Conservation (phyloP, 2,888 invertebrate genomes). For the Incurvaria masculella region DNA sequence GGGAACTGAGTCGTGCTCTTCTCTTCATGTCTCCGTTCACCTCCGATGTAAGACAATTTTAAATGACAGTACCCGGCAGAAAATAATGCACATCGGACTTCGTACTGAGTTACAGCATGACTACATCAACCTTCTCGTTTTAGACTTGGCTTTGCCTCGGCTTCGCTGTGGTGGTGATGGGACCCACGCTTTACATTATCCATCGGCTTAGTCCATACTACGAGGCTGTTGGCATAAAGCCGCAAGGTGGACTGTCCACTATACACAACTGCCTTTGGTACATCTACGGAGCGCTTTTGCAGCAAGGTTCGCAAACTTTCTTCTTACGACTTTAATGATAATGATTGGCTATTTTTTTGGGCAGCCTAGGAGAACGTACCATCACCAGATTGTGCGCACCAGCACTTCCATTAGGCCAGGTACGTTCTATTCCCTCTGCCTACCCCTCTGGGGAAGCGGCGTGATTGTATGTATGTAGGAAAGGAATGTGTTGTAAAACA, state of each 20-base stretch:
- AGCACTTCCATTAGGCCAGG: too few species aligned
- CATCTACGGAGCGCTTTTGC: slow-evolving; percentile 84
- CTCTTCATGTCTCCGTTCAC: slow-evolving; percentile 83
- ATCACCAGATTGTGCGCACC: too few species aligned
- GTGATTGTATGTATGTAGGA: too few species aligned
- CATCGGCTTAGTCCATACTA: slow-evolving; percentile 73
- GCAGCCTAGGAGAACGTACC: too few species aligned
- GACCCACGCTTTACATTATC: slow-evolving; percentile 71
- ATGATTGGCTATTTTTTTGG: too few species aligned
- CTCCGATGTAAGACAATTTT: slow-evolving; percentile 50
- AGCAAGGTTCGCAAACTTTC: too few species aligned
- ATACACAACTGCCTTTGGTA: slow-evolving; percentile 82
- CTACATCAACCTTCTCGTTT: slow-evolving; percentile 22
- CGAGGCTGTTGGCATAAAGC: slow-evolving; percentile 56
- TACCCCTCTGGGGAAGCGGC: not conserved
- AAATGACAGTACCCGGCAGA: too few species aligned
- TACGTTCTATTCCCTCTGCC: not conserved
- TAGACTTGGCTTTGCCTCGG: slow-evolving; percentile 83
- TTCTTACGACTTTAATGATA: too few species aligned
- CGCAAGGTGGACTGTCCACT: slow-evolving; percentile 55
- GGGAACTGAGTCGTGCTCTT: slow-evolving; percentile 76
- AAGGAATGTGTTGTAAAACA: too few species aligned
- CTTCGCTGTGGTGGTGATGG: slow-evolving; percentile 70
- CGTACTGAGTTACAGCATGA: too few species aligned
- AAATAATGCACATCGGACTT: too few species aligned